Percentiles rank a stretch among this genome's conserved stretches.
Conservation (phyloP, 2,888 invertebrate genomes). For the Mechanitis messenoides region DNA sequence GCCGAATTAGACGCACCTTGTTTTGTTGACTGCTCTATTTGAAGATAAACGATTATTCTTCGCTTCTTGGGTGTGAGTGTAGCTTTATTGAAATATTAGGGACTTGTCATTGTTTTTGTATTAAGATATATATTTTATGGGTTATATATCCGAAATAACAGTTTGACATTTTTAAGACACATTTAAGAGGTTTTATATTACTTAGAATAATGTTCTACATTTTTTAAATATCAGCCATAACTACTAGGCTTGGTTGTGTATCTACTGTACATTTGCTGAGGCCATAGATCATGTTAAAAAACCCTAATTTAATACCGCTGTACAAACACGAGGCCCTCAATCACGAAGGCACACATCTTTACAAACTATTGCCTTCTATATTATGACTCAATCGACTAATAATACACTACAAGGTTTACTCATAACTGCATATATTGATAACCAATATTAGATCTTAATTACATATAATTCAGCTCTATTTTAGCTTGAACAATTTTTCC, state of each 20-base stretch:
- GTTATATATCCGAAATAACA: too few species aligned
- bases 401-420: conserved; percentile 12
- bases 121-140: too few species aligned
- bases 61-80: conserved; percentile 7
- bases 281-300: conserved; percentile 61
- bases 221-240: too few species aligned
- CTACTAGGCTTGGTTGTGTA: background rate
- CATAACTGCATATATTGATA: conserved; percentile 5
- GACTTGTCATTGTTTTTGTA: background rate
- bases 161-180: too few species aligned
- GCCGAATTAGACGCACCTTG: conserved; percentile 54
- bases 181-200: too few species aligned
- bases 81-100: conserved; percentile 13
- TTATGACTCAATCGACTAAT: conserved; percentile 69
- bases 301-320: conserved; percentile 49
- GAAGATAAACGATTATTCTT: conserved; percentile 22
- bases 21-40: conserved; percentile 39
- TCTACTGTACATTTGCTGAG: conserved; percentile 36
- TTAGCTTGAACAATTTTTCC: conserved; percentile 17
- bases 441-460: conserved; percentile 12
- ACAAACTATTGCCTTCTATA: conserved; percentile 51
- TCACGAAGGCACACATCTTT: conserved; percentile 58
- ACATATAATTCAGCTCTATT: conserved; percentile 25
- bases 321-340: conserved; percentile 54
- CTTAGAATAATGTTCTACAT: too few species aligned